phyloP scores from a whole-genome alignment of 2,797 vertebrate genomes.

The Crax fasciolata region DNA sequence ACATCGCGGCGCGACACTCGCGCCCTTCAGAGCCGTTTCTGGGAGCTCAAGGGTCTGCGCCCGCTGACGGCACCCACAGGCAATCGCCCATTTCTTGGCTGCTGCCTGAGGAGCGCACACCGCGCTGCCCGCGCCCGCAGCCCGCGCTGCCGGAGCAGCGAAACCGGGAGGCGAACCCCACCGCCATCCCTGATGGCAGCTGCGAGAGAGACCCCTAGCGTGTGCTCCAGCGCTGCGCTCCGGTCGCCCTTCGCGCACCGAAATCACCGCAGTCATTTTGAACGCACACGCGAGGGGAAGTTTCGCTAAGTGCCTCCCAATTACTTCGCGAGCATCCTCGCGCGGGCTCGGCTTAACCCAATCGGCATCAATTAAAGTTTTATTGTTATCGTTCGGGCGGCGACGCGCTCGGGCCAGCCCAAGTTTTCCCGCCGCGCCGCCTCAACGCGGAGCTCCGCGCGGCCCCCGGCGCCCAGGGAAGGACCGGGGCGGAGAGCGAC shows the following conservation, averaged over 20 bases:
- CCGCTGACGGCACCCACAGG: not conserved
- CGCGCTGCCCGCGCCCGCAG: not conserved
- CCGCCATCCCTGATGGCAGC: slow-evolving; percentile 57
- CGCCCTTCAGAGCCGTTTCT: not conserved
- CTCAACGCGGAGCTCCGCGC: not conserved
- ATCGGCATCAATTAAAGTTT: not conserved
- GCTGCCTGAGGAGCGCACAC: not conserved
- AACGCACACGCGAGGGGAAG: slow-evolving; percentile 42
- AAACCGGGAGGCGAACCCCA: not conserved
- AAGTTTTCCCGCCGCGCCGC: not conserved
- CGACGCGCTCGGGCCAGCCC: not conserved
- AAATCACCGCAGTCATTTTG: slow-evolving; percentile 80
- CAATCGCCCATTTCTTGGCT: not conserved
- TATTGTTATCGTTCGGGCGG: not conserved
- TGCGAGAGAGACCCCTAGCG: slow-evolving; percentile 86
- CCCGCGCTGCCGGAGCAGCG: not conserved
- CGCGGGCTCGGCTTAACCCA: slow-evolving; percentile 18
- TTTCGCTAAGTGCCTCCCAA: slow-evolving; percentile 45
- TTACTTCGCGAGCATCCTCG: slow-evolving; percentile 51
- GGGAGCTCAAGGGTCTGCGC: not conserved
- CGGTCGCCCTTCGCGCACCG: slow-evolving; percentile 77
- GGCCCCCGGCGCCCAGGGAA: not conserved
- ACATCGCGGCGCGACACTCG: not conserved
- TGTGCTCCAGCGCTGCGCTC: slow-evolving; percentile 71
- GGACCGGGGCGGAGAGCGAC: not conserved